Base-by-base conservation (phyloP, 2,113 vertebrate species). In the Antechinus stuartii region DNA sequence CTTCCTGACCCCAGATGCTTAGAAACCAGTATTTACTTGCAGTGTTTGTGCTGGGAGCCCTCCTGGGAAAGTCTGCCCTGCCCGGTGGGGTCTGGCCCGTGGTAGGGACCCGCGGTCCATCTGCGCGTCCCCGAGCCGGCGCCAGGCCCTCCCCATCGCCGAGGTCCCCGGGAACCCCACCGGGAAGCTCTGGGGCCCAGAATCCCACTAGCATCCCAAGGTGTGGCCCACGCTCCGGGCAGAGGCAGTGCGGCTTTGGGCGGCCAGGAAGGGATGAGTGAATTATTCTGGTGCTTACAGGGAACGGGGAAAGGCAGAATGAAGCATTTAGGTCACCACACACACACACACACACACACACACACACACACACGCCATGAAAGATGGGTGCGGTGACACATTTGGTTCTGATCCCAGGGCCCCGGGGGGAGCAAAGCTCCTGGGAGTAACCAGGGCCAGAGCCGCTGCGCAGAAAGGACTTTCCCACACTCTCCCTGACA, bases 221-320 rank as follows among this genome's bases (percentile, higher is more conserved):
- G 92, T 91, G 89, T 14, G 12, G 26, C 19, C 91, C 93, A 94
- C 94, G 93, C 92, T 68, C 90, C 26, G 95, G 96, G 95, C 90
- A 57, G 89, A 93, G 93, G 54, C 1, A 8, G 42, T 42, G 12
- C 26, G 24, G 54, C 89, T 52, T 91, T 91, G 25, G 53, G 35
- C 68, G 35, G 42, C 27, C 14, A 95, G 47, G 16, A 91, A 89
- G 89, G 89, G 92, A 90, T 91, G 55, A 95, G 90, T 54, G 57
- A 94, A 91, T 91, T 95, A 95, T 54, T 3, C 2, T 22, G 16
- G 22, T 22, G 16, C 30, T 91, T 95, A 91, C 54, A 61, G 91
- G 56, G 24, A 55, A 91, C 76, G 6, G 23, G 84, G 93, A 94
- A 57, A 30, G 89, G 90, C 55, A 93, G 68, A 8, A 1, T 57